Percentiles rank a stretch among this genome's conserved stretches.
Conservation (phyloP, 2,888 invertebrate genomes). For the Uloborus plumipes region DNA sequence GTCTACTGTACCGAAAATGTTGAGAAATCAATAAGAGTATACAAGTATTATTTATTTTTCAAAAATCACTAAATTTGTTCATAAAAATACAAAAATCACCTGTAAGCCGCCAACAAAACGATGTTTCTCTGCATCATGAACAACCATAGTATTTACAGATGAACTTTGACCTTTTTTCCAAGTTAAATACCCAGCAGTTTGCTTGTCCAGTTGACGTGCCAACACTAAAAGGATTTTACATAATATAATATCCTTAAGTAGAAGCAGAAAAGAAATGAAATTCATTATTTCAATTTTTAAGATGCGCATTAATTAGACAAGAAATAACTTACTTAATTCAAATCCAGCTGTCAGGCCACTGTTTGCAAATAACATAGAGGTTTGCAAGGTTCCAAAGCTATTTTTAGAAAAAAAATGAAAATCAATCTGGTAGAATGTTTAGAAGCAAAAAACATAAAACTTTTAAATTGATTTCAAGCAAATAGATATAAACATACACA, state of each 20-base stretch:
- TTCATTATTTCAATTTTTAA: neutral
- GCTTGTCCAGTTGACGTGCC: constrained; percentile 87
- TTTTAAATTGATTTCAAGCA: neutral
- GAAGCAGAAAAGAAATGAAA: neutral
- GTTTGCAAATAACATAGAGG: constrained; percentile 82
- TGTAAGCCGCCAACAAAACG: constrained; percentile 81
- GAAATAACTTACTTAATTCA: constrained; percentile 77
- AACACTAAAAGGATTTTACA: constrained; percentile 70
- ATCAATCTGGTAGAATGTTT: constrained; percentile 69
- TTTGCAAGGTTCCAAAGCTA: constrained; percentile 81
- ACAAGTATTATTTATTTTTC: no score
- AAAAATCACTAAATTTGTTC: no score
- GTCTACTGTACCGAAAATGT: no score
- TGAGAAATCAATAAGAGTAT: no score
- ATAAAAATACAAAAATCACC: constrained; percentile 72
- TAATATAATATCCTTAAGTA: neutral
- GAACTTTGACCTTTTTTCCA: constrained; percentile 80
- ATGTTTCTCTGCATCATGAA: constrained; percentile 81
- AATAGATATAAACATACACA: no score
- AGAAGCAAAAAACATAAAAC: neutral
- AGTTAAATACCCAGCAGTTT: constrained; percentile 89
- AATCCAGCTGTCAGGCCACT: constrained; percentile 83
- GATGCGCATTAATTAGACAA: neutral
- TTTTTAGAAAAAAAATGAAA: constrained; percentile 30
- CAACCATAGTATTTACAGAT: constrained; percentile 83